Base-by-base conservation (phyloP, 2,113 vertebrate genomes). In the Varanus salvator region DNA sequence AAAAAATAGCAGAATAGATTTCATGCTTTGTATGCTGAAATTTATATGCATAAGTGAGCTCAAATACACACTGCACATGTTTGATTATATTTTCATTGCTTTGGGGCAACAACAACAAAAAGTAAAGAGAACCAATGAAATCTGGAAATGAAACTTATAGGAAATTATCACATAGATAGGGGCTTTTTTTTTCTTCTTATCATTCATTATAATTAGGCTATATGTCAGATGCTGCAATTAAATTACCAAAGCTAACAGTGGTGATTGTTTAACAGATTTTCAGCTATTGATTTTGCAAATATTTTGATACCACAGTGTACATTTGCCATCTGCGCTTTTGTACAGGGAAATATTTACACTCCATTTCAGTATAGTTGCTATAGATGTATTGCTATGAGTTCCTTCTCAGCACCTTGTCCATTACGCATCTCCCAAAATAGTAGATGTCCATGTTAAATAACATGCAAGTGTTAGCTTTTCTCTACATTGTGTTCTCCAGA, bases 161-260 rank as follows among this genome's bases (percentile, higher is more conserved):
- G 50, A 88, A 71, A 34, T 27, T 5, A 50, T 57, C 29, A 15
- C 29, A 71, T 52, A 81, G 48, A 57, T 6, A 34, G n/a, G 52
- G 31, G 14, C 17, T 60, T 4, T 23, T 25, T 17, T 74, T 8
- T 82, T 60, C 82, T 54, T 75, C 34, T n/a, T 31, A 38, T 27
- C 25, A 60, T 75, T 75, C 29, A 83, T 89, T 83, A 64, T 64
- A 83, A 88, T 88, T 83, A 75, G 69, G 29, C 25, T 64, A 38
- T 57, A 31, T 86, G n/a, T 75, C 71, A 75, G 85, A 34, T 57
- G 85, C 21, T 38, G 71, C 31, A 57, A 57, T 75, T 5, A 25
- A 75, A 57, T 57, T 75, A 52, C 85, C 85, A 86, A 3, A 15
- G 64, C 64, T 48, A 84, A 68, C 82, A 68, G 52, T 14, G 71